Evolutionary conservation across 1,140 invertebrate genomes (phyloP), one percentile per base, ranked within the genome.

Genomic region (Drosophila pachea): DNA sequence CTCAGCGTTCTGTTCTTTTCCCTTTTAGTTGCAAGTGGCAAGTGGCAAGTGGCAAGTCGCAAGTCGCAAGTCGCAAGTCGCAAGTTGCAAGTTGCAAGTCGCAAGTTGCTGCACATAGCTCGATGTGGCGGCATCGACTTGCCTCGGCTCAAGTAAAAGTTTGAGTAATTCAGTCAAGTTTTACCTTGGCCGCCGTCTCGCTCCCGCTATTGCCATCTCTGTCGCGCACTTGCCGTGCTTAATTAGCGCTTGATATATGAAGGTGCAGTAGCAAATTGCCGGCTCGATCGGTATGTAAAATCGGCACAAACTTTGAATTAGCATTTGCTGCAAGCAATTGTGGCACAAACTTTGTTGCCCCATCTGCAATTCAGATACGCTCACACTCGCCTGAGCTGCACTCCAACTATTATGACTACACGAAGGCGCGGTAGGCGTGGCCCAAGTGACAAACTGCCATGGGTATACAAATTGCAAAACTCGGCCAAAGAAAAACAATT

Each of bases 241-340:
- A 83, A 83, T 83, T 83, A 83, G 68, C 58, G 76, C 68, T 62
- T 84, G 68, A 84, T 83, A 72, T 72, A 60, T 66, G 74, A 53
- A 70, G 48, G 52, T 64, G 53, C 58, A 31, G 38, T 12, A 43
- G 38, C 36, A 66, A 66, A 58, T 66, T 66, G 45, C 16, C 12
- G 36, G 4, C 32, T 38, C 11, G 54, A 58, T 66, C 59, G 42
- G 35, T 31, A 66, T 66, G 62, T 45, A 50, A 58, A 48, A 54
- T 35, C 32, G 14, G 49, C 49, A 52, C 48, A 69, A 54, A 65
- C 60, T 69, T 64, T 65, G 43, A 33, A 38, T 47, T 60, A 54
- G 40, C 58, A 61, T 61, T 60, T 61, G 59, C 56, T 47, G 45
- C 50, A 68, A 62, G 50, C 40, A 60, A 66, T 45, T 66, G 47